Conservation (phyloP, 1,140 invertebrate species). For the Euura saliciscinereae region DNA sequence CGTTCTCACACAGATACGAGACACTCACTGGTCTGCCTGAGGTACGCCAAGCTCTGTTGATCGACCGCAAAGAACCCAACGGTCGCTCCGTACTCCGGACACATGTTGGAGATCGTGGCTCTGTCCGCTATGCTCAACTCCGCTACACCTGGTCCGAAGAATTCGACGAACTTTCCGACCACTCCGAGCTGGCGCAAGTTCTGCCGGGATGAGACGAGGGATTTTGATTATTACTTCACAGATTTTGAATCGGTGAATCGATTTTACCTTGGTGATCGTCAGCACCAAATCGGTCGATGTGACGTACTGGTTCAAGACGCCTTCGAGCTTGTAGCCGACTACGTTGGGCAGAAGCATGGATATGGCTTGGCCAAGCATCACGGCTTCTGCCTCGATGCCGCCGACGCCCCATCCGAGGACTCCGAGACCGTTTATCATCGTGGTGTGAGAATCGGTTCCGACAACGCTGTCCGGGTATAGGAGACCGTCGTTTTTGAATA, state of each 20-base stretch:
- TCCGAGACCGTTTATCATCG: constrained; percentile 96
- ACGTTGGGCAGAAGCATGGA: constrained; percentile 96
- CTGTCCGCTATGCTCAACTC: constrained; percentile 93
- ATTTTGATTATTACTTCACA: constrained; percentile 13
- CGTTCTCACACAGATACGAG: neutral
- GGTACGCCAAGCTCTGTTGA: constrained; percentile 81
- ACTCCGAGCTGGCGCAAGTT: constrained; percentile 92
- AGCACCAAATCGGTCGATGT: constrained; percentile 98
- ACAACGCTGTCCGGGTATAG: constrained; percentile 96
- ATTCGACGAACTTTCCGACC: constrained; percentile 98
- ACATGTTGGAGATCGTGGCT: constrained; percentile 96
- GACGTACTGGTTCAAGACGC: constrained; percentile 80
- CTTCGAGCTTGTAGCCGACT: constrained; percentile 90
- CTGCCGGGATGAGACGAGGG: constrained; percentile 57
- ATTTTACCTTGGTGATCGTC: constrained; percentile 91
- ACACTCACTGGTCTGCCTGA: constrained; percentile 86
- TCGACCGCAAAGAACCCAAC: constrained; percentile 97
- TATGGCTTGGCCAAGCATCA: constrained; percentile 94
- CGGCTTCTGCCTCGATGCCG: constrained; percentile 88
- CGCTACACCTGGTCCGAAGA: constrained; percentile 92
- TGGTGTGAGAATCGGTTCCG: constrained; percentile 99
- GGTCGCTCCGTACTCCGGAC: constrained; percentile 97
- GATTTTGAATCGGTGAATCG: neutral
- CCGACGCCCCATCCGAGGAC: constrained; percentile 82
- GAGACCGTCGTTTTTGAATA: constrained; percentile 75